phyloP scores from a whole-genome alignment of 2,113 vertebrate species.

The Elachura formosa region DNA sequence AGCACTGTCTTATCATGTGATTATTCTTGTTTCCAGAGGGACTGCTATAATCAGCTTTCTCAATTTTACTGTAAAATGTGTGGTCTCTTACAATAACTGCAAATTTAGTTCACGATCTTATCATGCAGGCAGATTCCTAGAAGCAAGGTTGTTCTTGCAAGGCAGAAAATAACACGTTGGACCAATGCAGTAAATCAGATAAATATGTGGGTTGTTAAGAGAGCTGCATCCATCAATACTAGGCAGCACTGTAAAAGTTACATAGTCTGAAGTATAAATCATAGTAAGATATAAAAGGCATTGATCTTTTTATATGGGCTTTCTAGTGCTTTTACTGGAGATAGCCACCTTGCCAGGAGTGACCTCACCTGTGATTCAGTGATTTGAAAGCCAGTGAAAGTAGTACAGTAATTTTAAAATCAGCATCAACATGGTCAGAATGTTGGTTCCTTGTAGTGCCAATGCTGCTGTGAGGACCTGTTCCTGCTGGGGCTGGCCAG shows the following conservation, averaged over 20 bases:
- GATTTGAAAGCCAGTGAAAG: background rate
- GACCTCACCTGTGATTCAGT: slow-evolving; percentile 10
- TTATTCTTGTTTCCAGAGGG: slow-evolving; percentile 51
- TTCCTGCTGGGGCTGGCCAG: rapidly evolving
- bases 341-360: background rate
- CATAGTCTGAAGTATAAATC: slow-evolving; percentile 31
- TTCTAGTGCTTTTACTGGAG: slow-evolving; percentile 18
- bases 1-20: slow-evolving; percentile 53
- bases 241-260: slow-evolving; percentile 41
- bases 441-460: rapidly evolving
- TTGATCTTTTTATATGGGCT: slow-evolving; percentile 17
- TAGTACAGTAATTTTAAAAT: background rate
- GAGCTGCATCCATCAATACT: slow-evolving; percentile 23
- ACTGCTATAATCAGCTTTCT: slow-evolving; percentile 72
- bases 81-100: slow-evolving; percentile 49
- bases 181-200: slow-evolving; percentile 40
- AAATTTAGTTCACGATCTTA: slow-evolving; percentile 38
- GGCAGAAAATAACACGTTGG: slow-evolving; percentile 1
- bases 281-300: slow-evolving; percentile 12
- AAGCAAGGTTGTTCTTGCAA: slow-evolving; percentile 19
- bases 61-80: slow-evolving; percentile 71
- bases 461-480: background rate
- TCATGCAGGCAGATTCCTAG: slow-evolving; percentile 25
- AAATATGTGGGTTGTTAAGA: slow-evolving; percentile 25
- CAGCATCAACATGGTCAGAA: background rate